phyloP scores from a whole-genome alignment of 2,113 vertebrate genomes.

The Thoracochromis brauschi region DNA sequence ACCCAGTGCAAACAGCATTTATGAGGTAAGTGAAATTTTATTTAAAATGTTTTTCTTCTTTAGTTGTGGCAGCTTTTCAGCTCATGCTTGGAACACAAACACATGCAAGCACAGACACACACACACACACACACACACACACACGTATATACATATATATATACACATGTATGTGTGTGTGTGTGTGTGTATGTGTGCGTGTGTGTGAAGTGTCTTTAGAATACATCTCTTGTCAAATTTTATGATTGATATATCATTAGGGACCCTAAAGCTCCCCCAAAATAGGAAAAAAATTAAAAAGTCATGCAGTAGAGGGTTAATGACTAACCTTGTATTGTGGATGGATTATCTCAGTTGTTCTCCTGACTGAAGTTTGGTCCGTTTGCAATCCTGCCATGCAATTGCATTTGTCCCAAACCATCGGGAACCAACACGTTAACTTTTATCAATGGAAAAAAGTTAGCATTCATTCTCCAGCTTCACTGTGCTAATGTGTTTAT shows the following conservation, averaged over 20 bases:
- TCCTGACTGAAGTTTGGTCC: fast-evolving
- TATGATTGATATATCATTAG: not conserved
- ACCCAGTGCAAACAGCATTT: too few relatives aligned
- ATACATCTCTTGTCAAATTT: not conserved
- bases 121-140: fast-evolving
- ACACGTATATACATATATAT: too few relatives aligned
- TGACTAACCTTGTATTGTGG: not conserved
- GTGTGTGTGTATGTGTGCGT: too few relatives aligned
- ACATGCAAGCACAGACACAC: too few relatives aligned
- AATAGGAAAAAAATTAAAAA: not conserved
- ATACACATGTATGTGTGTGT: fast-evolving
- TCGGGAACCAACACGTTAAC: not conserved
- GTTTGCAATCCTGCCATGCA: not conserved
- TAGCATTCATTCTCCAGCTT: not conserved
- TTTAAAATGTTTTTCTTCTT: too few relatives aligned
- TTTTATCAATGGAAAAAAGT: not conserved
- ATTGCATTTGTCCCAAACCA: not conserved
- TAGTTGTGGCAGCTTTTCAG: too few relatives aligned
- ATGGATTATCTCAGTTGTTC: not conserved
- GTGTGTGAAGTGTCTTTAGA: not conserved
- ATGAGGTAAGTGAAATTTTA: too few relatives aligned
- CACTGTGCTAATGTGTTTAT: not conserved
- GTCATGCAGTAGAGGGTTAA: not conserved
- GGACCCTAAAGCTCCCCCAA: not conserved
- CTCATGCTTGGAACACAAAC: too few relatives aligned